These are phyloP conservation scores for Pontoporia blainvillei DNA, from an alignment of 2,113 vertebrate species.

Conservation along the genomic window DNA sequence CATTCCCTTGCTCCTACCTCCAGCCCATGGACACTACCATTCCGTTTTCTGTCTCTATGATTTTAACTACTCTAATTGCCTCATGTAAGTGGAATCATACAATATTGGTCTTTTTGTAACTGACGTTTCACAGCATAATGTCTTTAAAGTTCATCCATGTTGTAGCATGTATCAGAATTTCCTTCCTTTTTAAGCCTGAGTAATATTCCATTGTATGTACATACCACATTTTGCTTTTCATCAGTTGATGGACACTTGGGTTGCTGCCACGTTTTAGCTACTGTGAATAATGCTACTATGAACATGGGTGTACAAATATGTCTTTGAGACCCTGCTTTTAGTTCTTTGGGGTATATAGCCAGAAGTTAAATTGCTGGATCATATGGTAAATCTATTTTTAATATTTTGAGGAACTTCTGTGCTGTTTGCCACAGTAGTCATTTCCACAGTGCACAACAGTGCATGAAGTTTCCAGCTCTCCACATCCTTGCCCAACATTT, in stretches of 20 bases:
- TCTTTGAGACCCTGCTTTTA: not conserved
- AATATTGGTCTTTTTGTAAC: not conserved
- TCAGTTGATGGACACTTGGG: not conserved
- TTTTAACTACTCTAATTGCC: not conserved
- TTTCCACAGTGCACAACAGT: not conserved
- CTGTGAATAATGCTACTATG: not conserved
- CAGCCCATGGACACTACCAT: not conserved
- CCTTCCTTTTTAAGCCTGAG: not conserved
- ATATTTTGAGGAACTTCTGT: not conserved
- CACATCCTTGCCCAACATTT: not conserved
- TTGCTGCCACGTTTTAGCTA: not conserved
- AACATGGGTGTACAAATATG: not conserved
- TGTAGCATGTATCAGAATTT: not conserved
- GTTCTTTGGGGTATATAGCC: not conserved
- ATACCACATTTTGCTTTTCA: not conserved
- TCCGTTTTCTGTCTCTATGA: not conserved
- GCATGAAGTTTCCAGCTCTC: not conserved
- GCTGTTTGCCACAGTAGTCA: not conserved
- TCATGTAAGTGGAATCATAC: not conserved
- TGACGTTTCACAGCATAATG: not conserved
- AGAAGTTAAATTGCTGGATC: not conserved
- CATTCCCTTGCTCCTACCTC: not conserved
- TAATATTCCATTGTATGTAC: not conserved
- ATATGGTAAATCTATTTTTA: not conserved
- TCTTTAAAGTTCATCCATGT: not conserved